Percentiles rank a stretch among this genome's conserved stretches.
phyloP scores from a whole-genome alignment of 2,113 vertebrate genomes.

The Hippolais icterina region DNA sequence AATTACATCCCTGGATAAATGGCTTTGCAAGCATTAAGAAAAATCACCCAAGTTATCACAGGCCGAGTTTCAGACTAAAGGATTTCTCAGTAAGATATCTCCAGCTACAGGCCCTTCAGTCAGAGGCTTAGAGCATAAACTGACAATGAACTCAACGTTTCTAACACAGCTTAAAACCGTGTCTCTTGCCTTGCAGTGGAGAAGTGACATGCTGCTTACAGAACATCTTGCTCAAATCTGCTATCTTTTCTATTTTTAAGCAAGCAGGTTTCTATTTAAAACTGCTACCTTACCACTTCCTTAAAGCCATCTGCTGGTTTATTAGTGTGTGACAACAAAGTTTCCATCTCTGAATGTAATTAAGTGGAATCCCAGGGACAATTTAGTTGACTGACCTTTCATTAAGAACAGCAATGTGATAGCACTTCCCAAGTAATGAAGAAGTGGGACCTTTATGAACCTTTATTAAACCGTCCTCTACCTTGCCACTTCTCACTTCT shows the following conservation, averaged over 20 bases:
- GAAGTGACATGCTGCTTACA: neutral
- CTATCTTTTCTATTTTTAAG: neutral
- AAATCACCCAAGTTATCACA: neutral
- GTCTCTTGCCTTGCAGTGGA: neutral
- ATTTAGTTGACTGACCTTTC: neutral
- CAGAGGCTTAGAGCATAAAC: neutral
- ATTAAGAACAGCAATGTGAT: neutral
- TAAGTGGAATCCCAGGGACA: neutral
- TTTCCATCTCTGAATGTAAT: neutral
- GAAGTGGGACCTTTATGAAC: neutral
- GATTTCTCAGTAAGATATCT: neutral
- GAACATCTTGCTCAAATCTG: neutral
- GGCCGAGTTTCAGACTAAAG: neutral
- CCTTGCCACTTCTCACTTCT: neutral
- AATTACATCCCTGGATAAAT: neutral
- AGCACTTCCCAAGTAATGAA: neutral
- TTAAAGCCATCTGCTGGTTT: neutral
- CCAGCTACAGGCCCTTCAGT: neutral
- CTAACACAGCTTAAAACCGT: neutral
- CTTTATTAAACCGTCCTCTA: neutral
- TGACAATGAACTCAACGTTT: neutral
- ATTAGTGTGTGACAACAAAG: neutral
- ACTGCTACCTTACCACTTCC: neutral
- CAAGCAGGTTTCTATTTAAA: slow-evolving; percentile 4
- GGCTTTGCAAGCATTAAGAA: neutral